Evolutionary conservation across 2,113 vertebrate genomes (phyloP).

Genomic region (Holacanthus passer): DNA sequence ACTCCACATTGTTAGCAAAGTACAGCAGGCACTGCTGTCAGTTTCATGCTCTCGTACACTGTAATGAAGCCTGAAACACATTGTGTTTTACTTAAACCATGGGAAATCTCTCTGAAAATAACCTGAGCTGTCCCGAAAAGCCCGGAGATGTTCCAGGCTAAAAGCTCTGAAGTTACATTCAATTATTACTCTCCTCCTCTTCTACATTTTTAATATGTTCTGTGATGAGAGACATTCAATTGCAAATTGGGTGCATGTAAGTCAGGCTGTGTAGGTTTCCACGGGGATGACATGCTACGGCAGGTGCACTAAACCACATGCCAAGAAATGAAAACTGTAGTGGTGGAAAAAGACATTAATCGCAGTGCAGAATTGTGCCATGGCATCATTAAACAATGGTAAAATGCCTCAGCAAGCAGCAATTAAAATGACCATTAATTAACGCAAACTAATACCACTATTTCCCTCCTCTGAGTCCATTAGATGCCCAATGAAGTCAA

Average conservation of each 20-base stretch:
- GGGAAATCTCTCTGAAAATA: constrained; percentile 40
- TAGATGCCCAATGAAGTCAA: constrained; percentile 66
- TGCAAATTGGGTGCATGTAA: neutral
- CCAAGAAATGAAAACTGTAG: constrained; percentile 5
- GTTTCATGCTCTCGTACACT: neutral
- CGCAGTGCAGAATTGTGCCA: constrained; percentile 4
- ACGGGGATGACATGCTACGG: constrained; percentile 10
- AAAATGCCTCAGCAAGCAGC: constrained; percentile 39
- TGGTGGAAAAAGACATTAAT: constrained; percentile 26
- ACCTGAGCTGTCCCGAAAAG: constrained; percentile 25
- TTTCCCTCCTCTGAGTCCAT: constrained; percentile 48
- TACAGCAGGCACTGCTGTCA: constrained; percentile 12
- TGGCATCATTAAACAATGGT: constrained; percentile 62
- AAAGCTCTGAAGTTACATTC: constrained; percentile 30
- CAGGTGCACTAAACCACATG: constrained; percentile 23
- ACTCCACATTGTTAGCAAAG: constrained; percentile 31
- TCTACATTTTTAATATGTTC: constrained; percentile 8
- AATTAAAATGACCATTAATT: constrained; percentile 67
- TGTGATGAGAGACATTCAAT: neutral
- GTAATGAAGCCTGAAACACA: constrained; percentile 35
- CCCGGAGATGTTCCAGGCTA: neutral
- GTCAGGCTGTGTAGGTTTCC: neutral
- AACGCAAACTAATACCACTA: constrained; percentile 44
- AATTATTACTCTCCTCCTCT: neutral
- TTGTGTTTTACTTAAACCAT: constrained; percentile 30